Conservation (phyloP, 2,113 vertebrate species). For the Reinhardtius hippoglossoides region DNA sequence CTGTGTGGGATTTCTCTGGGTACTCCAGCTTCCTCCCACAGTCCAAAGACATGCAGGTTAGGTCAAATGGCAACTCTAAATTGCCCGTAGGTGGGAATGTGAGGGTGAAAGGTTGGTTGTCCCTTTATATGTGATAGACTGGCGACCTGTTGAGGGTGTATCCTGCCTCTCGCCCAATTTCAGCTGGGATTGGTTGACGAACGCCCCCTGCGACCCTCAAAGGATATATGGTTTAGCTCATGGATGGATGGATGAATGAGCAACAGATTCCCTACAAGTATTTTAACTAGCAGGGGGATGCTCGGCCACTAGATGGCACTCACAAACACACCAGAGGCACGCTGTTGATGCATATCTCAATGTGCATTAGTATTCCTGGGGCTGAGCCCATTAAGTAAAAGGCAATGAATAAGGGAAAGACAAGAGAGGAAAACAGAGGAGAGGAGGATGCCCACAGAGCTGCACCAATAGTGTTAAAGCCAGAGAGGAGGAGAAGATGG, state of each 20-base stretch:
- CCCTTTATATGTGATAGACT: no score
- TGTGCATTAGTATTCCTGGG: slow-evolving; percentile 78
- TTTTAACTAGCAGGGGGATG: slow-evolving; percentile 31
- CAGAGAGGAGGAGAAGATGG: slow-evolving; percentile 58
- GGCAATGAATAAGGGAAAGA: slow-evolving; percentile 80
- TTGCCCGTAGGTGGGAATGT: no score
- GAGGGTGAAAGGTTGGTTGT: no score
- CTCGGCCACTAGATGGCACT: slow-evolving; percentile 79
- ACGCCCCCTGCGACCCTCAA: not conserved
- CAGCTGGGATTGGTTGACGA: no score
- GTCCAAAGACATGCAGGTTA: not conserved
- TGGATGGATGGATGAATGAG: slow-evolving; percentile 3
- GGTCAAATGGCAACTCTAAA: no score
- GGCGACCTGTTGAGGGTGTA: no score
- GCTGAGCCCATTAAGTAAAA: slow-evolving; percentile 83
- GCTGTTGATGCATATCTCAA: slow-evolving; percentile 64
- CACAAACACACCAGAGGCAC: slow-evolving; percentile 43
- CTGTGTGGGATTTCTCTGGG: no score
- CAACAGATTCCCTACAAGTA: slow-evolving; percentile 12
- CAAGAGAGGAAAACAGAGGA: slow-evolving; percentile 61
- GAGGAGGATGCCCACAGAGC: slow-evolving; percentile 76
- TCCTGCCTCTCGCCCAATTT: no score
- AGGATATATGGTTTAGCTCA: not conserved
- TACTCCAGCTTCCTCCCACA: no score
- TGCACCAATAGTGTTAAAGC: slow-evolving; percentile 69